A percentile compares a stretch with the other conserved stretches of the same genome.
These are phyloP conservation scores for Chloebia gouldiae DNA, from an alignment of 2,113 vertebrate species.

Conservation along the genomic window DNA sequence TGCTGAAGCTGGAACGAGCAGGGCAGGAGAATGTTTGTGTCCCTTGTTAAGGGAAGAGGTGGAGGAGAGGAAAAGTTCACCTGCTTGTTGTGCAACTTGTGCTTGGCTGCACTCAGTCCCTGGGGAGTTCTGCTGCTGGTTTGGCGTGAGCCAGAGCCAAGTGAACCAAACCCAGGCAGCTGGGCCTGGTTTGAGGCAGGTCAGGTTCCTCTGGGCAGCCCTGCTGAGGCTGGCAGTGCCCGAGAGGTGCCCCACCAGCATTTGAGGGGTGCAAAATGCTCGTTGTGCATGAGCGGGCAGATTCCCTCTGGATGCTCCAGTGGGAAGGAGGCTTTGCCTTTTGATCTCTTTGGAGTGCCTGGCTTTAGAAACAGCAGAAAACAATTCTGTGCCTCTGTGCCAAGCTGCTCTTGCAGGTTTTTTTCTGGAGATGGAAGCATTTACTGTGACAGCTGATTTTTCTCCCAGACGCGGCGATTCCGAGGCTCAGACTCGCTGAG, in stretches of 20 bases:
- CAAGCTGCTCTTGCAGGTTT: not conserved
- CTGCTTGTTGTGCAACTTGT: not conserved
- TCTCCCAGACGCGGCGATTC: not conserved
- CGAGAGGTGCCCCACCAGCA: not conserved
- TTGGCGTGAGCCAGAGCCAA: not conserved
- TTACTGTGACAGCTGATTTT: constrained; percentile 15
- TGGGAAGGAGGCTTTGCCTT: not conserved
- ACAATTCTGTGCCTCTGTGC: not conserved
- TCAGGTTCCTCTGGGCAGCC: accelerated
- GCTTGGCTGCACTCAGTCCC: not conserved
- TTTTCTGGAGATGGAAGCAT: constrained; percentile 16
- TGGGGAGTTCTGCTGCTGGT: not conserved
- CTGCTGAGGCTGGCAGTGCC: not conserved
- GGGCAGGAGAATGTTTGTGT: not conserved
- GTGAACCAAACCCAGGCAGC: not conserved
- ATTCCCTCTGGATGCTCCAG: not conserved
- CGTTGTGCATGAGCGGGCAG: not conserved
- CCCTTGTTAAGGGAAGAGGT: not conserved
- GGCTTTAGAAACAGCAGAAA: not conserved
- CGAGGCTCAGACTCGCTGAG: constrained; percentile 36
- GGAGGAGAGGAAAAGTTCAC: not conserved
- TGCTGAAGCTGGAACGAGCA: not conserved
- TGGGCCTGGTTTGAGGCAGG: not conserved
- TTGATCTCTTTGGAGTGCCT: not conserved
- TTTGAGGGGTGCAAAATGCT: not conserved